Evolutionary conservation across 35 echinoderm and acorn worm genomes (phyloP).

Genomic region (Apostichopus parvimensis): DNA sequence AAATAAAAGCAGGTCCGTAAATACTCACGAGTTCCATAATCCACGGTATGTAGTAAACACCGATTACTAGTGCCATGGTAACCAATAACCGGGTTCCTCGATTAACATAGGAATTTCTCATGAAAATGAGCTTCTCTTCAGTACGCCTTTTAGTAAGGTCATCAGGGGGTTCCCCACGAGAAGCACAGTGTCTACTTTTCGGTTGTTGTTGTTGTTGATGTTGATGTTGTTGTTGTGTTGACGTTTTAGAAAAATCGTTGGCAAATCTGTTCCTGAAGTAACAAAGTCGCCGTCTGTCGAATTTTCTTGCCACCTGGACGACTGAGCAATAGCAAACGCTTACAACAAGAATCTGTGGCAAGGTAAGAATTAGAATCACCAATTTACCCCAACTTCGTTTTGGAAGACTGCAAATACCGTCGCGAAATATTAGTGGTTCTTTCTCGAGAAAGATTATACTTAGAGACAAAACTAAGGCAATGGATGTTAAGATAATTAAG

Average conservation of each 20-base stretch:
- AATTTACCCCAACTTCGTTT: not conserved
- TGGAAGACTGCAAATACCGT: constrained; percentile 14
- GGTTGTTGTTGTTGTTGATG: too few relatives aligned
- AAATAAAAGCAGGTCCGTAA: too few relatives aligned
- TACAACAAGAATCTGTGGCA: constrained; percentile 1
- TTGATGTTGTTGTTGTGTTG: too few relatives aligned
- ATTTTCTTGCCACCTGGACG: not conserved
- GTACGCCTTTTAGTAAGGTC: too few relatives aligned
- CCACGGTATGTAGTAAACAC: constrained; percentile 21
- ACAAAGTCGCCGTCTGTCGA: not conserved
- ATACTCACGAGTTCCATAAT: constrained; percentile 9
- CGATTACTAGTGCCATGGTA: not conserved
- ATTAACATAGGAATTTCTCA: not conserved
- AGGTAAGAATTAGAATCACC: not conserved
- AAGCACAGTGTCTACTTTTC: too few relatives aligned
- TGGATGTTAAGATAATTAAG: not conserved
- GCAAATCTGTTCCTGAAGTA: not conserved
- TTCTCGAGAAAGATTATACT: not conserved
- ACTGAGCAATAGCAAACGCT: not conserved
- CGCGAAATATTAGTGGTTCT: not conserved
- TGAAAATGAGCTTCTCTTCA: not conserved
- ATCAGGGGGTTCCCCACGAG: too few relatives aligned
- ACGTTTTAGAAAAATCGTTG: not conserved
- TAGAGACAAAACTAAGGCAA: not conserved
- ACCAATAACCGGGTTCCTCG: not conserved